phyloP scores from a whole-genome alignment of 2,113 vertebrate genomes.

The Coptodon bakossiorum region DNA sequence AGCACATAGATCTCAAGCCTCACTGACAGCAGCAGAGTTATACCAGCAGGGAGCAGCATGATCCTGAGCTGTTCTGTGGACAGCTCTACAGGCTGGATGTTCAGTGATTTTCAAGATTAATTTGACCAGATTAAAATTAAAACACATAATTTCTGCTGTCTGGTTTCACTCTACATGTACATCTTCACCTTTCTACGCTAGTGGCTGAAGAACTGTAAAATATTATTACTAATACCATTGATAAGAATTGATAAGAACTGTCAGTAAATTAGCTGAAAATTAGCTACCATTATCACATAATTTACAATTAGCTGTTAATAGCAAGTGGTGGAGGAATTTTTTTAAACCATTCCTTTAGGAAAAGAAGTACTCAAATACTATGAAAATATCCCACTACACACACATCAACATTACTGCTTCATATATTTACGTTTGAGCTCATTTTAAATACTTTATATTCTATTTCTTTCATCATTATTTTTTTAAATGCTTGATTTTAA shows the following conservation, averaged over 20 bases:
- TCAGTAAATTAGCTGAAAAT: no score
- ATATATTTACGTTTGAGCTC: not conserved
- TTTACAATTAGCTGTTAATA: not conserved
- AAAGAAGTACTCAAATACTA: fast-evolving
- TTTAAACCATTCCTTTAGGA: no score
- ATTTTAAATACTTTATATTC: fast-evolving
- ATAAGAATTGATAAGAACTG: no score
- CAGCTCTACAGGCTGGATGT: not conserved
- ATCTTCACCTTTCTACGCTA: no score
- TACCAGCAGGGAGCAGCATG: not conserved
- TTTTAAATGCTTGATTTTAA: not conserved
- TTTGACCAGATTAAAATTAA: no score
- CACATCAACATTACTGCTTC: not conserved
- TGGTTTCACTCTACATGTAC: no score
- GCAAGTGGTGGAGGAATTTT: not conserved
- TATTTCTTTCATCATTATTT: not conserved
- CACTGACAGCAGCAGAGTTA: no score
- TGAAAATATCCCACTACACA: not conserved
- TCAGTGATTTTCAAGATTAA: not conserved
- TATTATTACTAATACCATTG: no score
- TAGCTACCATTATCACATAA: no score
- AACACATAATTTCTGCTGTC: no score
- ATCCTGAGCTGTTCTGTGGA: not conserved
- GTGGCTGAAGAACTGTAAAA: no score
- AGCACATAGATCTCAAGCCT: no score